phyloP scores from a whole-genome alignment of 2,113 vertebrate genomes.

The Lagopus leucura region DNA sequence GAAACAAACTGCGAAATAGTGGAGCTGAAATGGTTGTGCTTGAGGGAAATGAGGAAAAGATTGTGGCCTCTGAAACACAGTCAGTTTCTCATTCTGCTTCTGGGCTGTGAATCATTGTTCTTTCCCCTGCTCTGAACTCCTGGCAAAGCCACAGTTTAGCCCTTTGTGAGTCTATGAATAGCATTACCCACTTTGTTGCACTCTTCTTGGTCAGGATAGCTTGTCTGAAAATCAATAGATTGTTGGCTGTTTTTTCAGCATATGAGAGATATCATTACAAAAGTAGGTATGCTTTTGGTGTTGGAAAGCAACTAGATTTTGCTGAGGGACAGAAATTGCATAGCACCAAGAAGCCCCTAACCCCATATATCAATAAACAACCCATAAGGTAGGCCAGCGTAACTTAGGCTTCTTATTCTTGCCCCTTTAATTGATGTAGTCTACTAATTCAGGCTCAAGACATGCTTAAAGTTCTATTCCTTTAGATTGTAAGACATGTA shows the following conservation, averaged over 20 bases:
- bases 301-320: neutral
- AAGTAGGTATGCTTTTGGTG: neutral
- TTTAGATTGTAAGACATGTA: neutral
- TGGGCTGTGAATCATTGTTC: neutral
- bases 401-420: neutral
- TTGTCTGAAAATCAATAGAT: neutral
- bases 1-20: conserved; percentile 11
- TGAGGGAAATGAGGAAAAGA: conserved; percentile 18
- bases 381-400: neutral
- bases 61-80: neutral
- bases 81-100: neutral
- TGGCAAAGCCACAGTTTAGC: neutral
- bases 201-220: neutral
- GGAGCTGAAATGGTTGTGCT: neutral
- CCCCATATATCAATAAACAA: neutral
- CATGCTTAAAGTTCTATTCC: neutral
- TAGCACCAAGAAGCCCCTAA: neutral
- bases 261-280: neutral
- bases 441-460: neutral
- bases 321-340: neutral
- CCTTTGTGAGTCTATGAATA: neutral
- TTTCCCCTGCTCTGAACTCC: neutral
- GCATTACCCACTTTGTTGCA: neutral
- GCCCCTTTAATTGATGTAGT: neutral
- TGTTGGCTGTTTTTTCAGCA: neutral